phyloP scores from a whole-genome alignment of 2,888 invertebrate genomes.

The Gortyna flavago region DNA sequence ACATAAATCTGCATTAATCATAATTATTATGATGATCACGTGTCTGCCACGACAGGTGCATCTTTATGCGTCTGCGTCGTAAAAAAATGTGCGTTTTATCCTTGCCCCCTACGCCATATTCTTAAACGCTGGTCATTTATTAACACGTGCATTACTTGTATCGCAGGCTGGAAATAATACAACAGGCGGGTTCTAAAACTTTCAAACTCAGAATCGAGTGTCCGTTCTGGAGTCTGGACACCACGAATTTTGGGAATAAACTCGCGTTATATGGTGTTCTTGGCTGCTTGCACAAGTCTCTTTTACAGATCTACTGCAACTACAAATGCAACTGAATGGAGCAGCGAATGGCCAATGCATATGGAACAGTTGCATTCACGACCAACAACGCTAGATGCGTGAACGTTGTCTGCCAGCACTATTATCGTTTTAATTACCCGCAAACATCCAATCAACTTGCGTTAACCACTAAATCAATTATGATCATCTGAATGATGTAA shows the following conservation, averaged over 20 bases:
- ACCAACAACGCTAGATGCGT: conserved; percentile 5
- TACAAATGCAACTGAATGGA: conserved; percentile 1
- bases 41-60: conserved; percentile 34
- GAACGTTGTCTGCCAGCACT: not conserved
- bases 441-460: conserved; percentile 27
- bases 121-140: not conserved
- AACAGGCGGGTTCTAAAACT: not conserved
- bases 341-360: not conserved
- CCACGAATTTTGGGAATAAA: not conserved
- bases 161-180: not conserved
- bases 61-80: conserved; percentile 9
- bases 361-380: conserved; percentile 4
- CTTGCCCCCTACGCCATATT: not conserved
- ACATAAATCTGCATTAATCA: conserved; percentile 33
- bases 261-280: not conserved
- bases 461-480: conserved; percentile 46
- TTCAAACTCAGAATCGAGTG: not conserved
- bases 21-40: conserved; percentile 40
- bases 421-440: conserved; percentile 35
- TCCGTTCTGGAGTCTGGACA: not conserved
- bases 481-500: conserved; percentile 50
- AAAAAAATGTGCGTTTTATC: conserved; percentile 33
- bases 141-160: conserved; percentile 7
- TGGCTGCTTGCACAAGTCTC: not conserved
- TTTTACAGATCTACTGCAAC: not conserved